These are phyloP conservation scores for Andrena camellia DNA, from an alignment of 2,888 invertebrate species.

Conservation along the genomic window DNA sequence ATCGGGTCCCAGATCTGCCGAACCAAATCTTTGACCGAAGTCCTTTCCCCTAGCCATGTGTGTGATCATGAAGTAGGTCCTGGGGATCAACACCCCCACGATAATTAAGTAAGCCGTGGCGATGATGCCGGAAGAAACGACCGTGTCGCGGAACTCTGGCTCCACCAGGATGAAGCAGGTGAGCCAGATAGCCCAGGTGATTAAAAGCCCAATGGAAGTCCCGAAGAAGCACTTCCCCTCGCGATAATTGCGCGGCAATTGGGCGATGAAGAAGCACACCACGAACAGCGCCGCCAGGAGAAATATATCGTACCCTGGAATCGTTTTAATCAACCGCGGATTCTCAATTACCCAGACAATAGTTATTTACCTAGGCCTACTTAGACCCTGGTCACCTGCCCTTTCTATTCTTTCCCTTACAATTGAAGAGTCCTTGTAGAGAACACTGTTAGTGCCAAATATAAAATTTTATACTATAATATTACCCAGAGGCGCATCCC, in stretches of 20 bases:
- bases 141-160: slow-evolving; percentile 86
- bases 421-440: no score
- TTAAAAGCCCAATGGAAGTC: slow-evolving; percentile 86
- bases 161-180: slow-evolving; percentile 87
- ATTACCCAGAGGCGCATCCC: no score
- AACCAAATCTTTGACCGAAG: slow-evolving; percentile 73
- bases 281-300: slow-evolving; percentile 87
- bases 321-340: neutral
- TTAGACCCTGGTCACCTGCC: no score
- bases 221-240: slow-evolving; percentile 88
- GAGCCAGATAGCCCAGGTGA: slow-evolving; percentile 86
- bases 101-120: slow-evolving; percentile 88
- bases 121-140: slow-evolving; percentile 88
- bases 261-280: slow-evolving; percentile 88
- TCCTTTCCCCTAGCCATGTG: slow-evolving; percentile 87
- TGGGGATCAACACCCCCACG: slow-evolving; percentile 89
- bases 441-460: no score
- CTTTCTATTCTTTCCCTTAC: no score
- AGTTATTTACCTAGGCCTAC: no score
- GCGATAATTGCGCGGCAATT: slow-evolving; percentile 89
- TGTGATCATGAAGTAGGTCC: slow-evolving; percentile 89
- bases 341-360: no score
- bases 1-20: slow-evolving; percentile 74
- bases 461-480: no score
- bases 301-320: slow-evolving; percentile 88